phyloP scores from a whole-genome alignment of 2,888 invertebrate species.

The Diaperis boleti region DNA sequence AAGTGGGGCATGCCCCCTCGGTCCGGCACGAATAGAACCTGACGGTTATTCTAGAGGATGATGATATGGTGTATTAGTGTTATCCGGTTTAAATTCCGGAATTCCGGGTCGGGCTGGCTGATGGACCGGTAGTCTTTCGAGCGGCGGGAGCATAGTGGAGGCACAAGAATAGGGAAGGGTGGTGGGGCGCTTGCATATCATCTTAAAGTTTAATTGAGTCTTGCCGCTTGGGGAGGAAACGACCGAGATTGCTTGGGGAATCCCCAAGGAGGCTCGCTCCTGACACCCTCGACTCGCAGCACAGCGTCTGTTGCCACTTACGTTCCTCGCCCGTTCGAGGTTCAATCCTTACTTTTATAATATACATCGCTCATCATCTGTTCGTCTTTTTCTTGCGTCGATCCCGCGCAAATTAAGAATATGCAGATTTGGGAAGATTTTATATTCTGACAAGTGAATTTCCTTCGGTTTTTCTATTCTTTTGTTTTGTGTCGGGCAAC shows the following conservation, averaged over 20 bases:
- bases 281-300: conserved; percentile 45
- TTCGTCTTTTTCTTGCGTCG: neutral
- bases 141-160: conserved; percentile 38
- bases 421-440: too few species aligned
- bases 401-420: neutral
- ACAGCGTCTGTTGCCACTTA: conserved; percentile 54
- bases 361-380: conserved; percentile 50
- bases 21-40: conserved; percentile 19
- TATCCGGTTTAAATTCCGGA: conserved; percentile 49
- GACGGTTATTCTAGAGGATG: conserved; percentile 16
- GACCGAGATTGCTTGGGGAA: conserved; percentile 66
- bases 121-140: conserved; percentile 50
- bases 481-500: too few species aligned
- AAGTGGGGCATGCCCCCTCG: neutral
- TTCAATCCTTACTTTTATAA: conserved; percentile 50
- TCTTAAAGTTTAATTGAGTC: conserved; percentile 82
- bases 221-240: conserved; percentile 65
- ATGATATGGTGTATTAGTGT: conserved; percentile 34
- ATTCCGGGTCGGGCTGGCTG: conserved; percentile 51
- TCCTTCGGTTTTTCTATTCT: too few species aligned
- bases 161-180: conserved; percentile 47
- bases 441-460: too few species aligned
- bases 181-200: conserved; percentile 70
- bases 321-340: conserved; percentile 48
- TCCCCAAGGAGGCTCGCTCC: conserved; percentile 64